A percentile compares a stretch with the other conserved stretches of the same genome.
Conservation (phyloP, 2,113 vertebrate species). For the Gobio gobio region DNA sequence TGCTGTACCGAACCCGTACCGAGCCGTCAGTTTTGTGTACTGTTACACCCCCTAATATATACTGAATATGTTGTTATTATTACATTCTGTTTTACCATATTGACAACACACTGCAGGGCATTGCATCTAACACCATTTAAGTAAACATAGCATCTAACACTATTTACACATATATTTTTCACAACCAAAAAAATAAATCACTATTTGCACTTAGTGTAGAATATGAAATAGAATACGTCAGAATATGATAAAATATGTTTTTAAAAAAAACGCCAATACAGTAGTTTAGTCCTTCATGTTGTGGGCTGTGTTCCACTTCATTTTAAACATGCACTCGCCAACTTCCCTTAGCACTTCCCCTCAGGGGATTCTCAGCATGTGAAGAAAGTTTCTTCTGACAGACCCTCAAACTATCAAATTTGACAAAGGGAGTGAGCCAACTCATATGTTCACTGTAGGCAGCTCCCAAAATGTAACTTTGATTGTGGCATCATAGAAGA, state of each 20-base stretch:
- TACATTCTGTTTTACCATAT: too few relatives aligned
- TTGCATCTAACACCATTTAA: too few relatives aligned
- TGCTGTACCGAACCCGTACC: too few relatives aligned
- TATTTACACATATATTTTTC: too few relatives aligned
- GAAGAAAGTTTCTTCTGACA: not conserved
- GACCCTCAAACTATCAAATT: not conserved
- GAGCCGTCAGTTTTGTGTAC: too few relatives aligned
- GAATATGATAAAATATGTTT: not conserved
- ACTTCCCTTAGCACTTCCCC: not conserved
- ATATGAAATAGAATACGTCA: too few relatives aligned
- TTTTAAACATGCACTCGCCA: not conserved
- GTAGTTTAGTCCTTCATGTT: not conserved
- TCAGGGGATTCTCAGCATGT: not conserved
- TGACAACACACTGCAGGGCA: too few relatives aligned
- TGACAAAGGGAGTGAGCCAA: not conserved
- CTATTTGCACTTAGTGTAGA: too few relatives aligned
- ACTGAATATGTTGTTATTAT: too few relatives aligned
- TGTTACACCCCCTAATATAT: too few relatives aligned
- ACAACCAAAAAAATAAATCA: too few relatives aligned
- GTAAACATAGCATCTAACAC: too few relatives aligned
- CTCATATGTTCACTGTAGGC: not conserved
- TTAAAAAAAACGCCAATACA: not conserved
- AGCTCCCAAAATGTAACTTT: not conserved
- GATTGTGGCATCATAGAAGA: not conserved
- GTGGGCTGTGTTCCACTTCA: not conserved